phyloP scores from a whole-genome alignment of 2,888 invertebrate species.

The Oscheius sp. region DNA sequence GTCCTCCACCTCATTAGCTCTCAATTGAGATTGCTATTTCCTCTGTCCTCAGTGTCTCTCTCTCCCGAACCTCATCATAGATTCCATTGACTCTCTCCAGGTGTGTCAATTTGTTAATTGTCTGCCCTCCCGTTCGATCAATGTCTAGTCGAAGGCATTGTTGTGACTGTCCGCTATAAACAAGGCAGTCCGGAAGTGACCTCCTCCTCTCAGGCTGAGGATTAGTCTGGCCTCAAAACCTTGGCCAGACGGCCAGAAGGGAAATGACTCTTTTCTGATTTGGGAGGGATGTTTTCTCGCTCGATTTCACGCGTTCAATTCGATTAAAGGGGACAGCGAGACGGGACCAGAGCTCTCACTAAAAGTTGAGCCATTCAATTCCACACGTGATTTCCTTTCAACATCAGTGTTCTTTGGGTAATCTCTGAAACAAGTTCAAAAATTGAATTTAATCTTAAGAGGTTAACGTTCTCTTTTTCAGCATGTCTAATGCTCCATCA shows the following conservation, averaged over 20 bases:
- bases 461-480: conserved; percentile 33
- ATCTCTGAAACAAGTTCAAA: too few relatives aligned
- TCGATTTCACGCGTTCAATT: conserved; percentile 25
- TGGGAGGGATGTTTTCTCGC: background rate
- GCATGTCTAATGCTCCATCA: conserved; percentile 61
- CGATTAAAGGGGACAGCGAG: conserved; percentile 1
- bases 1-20: too few relatives aligned
- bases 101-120: conserved; percentile 28
- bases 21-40: too few relatives aligned
- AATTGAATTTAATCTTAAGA: too few relatives aligned
- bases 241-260: too few relatives aligned
- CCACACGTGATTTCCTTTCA: too few relatives aligned
- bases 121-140: conserved; percentile 1
- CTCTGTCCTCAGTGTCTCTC: background rate
- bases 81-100: conserved; percentile 13
- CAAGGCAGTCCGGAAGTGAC: conserved; percentile 16
- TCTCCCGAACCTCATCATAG: background rate
- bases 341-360: too few relatives aligned
- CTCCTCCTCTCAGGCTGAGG: conserved; percentile 3
- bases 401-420: too few relatives aligned
- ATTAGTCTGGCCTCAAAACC: background rate
- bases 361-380: too few relatives aligned
- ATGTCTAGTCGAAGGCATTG: conserved; percentile 16
- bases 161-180: conserved; percentile 23
- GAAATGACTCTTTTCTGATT: too few relatives aligned